phyloP scores from a whole-genome alignment of 2,113 vertebrate species.

The Cisticola juncidis region DNA sequence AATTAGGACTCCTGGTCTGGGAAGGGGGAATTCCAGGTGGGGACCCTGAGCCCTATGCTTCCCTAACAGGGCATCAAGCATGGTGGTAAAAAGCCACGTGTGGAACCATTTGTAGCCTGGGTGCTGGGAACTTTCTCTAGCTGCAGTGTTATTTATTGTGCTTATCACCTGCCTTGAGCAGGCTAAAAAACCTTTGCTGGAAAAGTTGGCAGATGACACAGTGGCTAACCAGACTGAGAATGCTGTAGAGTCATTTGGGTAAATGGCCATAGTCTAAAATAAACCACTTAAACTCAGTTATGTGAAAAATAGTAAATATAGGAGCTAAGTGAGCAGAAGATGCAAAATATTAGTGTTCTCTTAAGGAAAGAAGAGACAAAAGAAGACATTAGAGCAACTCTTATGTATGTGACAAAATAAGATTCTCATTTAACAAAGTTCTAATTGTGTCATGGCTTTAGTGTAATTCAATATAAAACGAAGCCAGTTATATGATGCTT shows the following conservation, averaged over 20 bases:
- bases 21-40: not conserved
- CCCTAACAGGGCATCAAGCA: not conserved
- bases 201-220: constrained; percentile 12
- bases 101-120: not conserved
- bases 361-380: not conserved
- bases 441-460: not conserved
- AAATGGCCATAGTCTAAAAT: not conserved
- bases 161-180: not conserved
- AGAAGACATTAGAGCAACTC: not conserved
- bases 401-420: not conserved
- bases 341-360: not conserved
- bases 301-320: not conserved
- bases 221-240: not conserved
- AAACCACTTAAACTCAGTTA: not conserved
- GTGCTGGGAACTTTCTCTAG: not conserved
- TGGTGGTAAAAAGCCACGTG: not conserved
- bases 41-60: not conserved
- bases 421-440: not conserved
- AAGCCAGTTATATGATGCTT: not conserved
- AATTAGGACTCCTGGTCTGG: not conserved
- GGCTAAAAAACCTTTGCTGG: not conserved
- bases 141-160: not conserved
- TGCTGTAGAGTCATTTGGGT: not conserved
- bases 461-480: not conserved
- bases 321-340: not conserved